Evolutionary conservation across 2,113 vertebrate species (phyloP).

Genomic region (Micronycteris hirsuta): DNA sequence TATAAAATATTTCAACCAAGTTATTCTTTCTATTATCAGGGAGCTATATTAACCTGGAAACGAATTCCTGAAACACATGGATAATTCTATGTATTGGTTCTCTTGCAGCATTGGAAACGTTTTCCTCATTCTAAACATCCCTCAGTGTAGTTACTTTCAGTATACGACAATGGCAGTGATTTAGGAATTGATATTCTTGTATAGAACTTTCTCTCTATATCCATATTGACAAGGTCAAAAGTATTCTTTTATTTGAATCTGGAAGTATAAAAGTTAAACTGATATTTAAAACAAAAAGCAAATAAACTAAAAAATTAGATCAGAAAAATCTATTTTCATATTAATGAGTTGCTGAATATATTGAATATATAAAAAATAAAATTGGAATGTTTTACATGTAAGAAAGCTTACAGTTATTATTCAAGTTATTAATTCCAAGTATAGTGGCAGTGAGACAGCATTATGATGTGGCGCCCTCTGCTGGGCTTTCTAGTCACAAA

Average conservation of each 20-base stretch:
- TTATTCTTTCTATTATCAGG: constrained; percentile 11
- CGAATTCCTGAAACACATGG: constrained; percentile 6
- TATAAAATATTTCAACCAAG: constrained; percentile 6
- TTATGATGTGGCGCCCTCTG: constrained; percentile 82
- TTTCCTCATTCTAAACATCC: neutral
- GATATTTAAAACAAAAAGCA: constrained; percentile 6
- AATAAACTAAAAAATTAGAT: neutral
- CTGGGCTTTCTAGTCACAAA: constrained; percentile 67
- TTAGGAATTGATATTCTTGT: neutral
- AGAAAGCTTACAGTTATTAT: constrained; percentile 2
- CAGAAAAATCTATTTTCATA: neutral
- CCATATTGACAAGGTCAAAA: neutral
- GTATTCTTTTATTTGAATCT: neutral
- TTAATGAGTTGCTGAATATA: neutral
- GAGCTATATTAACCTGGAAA: neutral
- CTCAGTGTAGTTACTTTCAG: neutral
- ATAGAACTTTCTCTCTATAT: neutral
- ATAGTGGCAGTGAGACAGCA: constrained; percentile 26
- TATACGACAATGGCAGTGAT: neutral
- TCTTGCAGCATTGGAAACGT: neutral
- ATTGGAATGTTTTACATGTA: neutral
- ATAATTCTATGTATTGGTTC: neutral
- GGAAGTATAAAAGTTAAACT: constrained; percentile 21
- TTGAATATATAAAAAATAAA: constrained; percentile 3
- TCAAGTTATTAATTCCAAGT: neutral